Evolutionary conservation across 2,113 vertebrate species (phyloP).

Genomic region (Theristicus caerulescens): DNA sequence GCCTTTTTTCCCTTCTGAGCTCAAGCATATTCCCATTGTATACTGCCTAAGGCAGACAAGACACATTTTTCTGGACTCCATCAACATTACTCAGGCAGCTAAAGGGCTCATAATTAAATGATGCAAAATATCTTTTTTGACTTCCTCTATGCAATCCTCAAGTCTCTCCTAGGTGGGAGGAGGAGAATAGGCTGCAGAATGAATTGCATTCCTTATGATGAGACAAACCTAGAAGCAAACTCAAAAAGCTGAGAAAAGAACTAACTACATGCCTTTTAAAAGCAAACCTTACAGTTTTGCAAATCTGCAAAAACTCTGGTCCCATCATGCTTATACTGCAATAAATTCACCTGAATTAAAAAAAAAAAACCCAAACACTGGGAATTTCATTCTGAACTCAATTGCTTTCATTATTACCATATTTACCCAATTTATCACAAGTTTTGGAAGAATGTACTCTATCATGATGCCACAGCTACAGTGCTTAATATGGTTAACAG

Average conservation of each 20-base stretch:
- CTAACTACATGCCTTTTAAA: neutral
- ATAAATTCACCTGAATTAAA: neutral
- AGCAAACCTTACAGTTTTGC: neutral
- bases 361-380: neutral
- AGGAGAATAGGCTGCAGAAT: neutral
- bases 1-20: neutral
- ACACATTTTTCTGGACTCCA: neutral
- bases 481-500: neutral
- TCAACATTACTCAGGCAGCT: neutral
- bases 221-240: neutral
- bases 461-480: neutral
- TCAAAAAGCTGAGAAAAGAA: neutral
- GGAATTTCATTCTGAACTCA: neutral
- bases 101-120: conserved; percentile 11
- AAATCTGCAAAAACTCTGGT: neutral
- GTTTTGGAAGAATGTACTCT: neutral
- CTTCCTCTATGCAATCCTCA: neutral
- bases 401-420: neutral
- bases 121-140: conserved; percentile 4
- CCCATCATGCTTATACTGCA: neutral
- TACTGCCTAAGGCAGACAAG: neutral
- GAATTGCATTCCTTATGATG: neutral
- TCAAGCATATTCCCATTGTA: neutral
- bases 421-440: neutral
- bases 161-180: neutral